Evolutionary conservation across 2,113 vertebrate genomes (phyloP).

Genomic region (Corythaixoides concolor): DNA sequence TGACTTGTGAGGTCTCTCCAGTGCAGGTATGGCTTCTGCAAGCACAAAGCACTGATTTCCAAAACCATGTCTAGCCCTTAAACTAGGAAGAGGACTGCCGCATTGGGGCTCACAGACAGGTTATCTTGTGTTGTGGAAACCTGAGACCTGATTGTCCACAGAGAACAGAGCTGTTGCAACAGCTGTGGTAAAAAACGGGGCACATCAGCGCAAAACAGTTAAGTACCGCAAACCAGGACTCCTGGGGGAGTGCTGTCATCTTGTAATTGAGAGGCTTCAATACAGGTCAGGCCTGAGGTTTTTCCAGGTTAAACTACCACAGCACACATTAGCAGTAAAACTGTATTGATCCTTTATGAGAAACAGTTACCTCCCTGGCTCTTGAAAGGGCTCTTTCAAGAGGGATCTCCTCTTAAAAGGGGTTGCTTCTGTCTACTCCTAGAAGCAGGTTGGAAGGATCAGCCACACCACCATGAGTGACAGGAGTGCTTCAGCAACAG

Average conservation of each 20-base stretch:
- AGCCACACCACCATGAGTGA: background rate
- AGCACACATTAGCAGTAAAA: background rate
- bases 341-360: background rate
- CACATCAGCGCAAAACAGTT: slow-evolving; percentile 6
- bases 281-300: background rate
- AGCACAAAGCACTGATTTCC: background rate
- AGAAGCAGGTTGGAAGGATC: background rate
- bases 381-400: background rate
- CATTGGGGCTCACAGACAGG: background rate
- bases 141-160: background rate
- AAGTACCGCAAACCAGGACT: background rate
- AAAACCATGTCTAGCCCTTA: background rate
- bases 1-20: background rate
- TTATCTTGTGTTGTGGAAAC: background rate
- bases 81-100: background rate
- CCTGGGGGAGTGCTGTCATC: slow-evolving; percentile 10
- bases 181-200: slow-evolving; percentile 12
- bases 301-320: slow-evolving; percentile 15
- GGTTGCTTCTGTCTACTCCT: background rate
- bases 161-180: slow-evolving; percentile 1
- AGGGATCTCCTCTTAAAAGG: background rate
- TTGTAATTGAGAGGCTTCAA: background rate
- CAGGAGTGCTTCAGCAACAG: background rate
- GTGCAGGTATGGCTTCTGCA: background rate
- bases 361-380: background rate